Base-by-base conservation (phyloP, 2,888 invertebrate genomes). In the Acanthosoma haemorrhoidale region DNA sequence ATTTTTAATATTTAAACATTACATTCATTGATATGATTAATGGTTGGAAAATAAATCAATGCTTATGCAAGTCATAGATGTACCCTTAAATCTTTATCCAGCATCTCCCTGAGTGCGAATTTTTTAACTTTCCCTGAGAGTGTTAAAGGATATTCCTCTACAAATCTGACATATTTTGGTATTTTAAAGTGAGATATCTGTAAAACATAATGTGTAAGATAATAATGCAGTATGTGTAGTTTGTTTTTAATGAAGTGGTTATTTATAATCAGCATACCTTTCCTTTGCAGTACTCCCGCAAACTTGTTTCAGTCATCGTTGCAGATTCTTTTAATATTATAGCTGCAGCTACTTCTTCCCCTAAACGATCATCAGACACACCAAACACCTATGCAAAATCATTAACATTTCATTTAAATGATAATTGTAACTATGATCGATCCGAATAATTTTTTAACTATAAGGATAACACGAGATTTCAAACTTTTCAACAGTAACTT, bases 111-210 rank as follows among this genome's bases (percentile, higher is more conserved):
- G 36, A 90, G 77, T 73, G 81, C 82, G 75, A 81, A 87, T 79
- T 93, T 94, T 78, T 91, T 90, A 71, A 93, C 85, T 80, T 95
- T 95, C 4, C 94, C 94, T 0, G 92, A 91, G 0, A 84, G 82
- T 0, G 94, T 95, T 77, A 88, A 88, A 0, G 94, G 94, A 79
- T 89, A 93, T 1, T 85, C 84, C 0, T 87, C 83, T 0, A 87
- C 82, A 75, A 89, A 83, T 75, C 84, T 82, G 4, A 94, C 77
- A 74, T 89, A 84, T 59, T 85, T 85, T 0, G 95, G 95, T 43
- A 94, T 86, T 80, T 95, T 95, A 80, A 86, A 94, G 75, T 86
- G 84, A 0, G 94, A 86, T 60, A 95, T 83, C 76, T 85, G 69
- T n/a, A n/a, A 58, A 70, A 66, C 15, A 38, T n/a, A n/a, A n/a